These are phyloP conservation scores for Enoplosus armatus DNA, from an alignment of 2,797 vertebrate genomes.

Conservation along the genomic window DNA sequence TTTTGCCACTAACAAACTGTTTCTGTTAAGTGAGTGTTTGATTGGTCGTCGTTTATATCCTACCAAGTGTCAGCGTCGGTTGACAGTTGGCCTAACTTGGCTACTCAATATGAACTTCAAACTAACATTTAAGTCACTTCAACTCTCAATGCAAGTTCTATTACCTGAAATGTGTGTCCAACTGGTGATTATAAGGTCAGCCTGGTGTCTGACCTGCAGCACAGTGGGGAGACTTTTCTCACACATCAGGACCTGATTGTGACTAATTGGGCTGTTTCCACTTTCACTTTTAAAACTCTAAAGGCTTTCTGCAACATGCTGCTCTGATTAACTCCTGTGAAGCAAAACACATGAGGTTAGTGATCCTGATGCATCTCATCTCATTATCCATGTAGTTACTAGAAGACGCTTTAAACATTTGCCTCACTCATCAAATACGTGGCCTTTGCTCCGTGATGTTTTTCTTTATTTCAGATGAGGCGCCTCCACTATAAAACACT, in stretches of 20 bases:
- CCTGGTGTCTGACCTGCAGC: neutral
- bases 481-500: neutral
- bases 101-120: neutral
- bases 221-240: neutral
- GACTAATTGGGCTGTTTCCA: neutral
- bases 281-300: neutral
- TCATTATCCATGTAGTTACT: neutral
- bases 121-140: neutral
- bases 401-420: neutral
- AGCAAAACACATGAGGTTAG: neutral
- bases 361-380: neutral
- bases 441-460: neutral
- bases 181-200: neutral
- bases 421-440: neutral
- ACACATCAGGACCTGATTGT: neutral
- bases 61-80: neutral
- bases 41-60: slow-evolving; percentile 16
- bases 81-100: too few relatives aligned
- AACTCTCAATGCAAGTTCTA: neutral
- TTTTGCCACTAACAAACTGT: too few relatives aligned
- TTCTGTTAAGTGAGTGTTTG: too few relatives aligned
- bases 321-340: neutral
- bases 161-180: neutral
- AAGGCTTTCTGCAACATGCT: neutral
- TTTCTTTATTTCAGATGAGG: neutral